phyloP scores from a whole-genome alignment of 1,140 invertebrate genomes.

The Pseudomyrmex concolor region DNA sequence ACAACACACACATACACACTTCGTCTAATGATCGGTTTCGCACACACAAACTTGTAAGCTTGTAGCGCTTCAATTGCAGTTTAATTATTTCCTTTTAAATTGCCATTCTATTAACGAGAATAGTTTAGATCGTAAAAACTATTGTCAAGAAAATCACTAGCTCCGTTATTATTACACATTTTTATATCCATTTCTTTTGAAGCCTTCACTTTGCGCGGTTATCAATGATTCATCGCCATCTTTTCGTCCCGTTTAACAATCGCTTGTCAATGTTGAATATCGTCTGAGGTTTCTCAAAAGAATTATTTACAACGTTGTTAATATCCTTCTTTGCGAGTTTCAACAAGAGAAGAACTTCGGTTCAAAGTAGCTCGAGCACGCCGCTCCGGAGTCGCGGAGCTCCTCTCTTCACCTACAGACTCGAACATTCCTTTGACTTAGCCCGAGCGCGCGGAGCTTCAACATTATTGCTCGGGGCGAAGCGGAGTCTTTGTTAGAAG shows the following conservation, averaged over 20 bases:
- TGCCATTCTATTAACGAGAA: not conserved
- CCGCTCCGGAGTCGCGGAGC: conserved; percentile 14
- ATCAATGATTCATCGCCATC: not conserved
- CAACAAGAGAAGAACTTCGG: conserved; percentile 35
- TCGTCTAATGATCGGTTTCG: not conserved
- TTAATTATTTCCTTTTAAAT: conserved; percentile 11
- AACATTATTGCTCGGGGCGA: conserved; percentile 55
- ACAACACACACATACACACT: not conserved
- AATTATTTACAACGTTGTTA: conserved; percentile 48
- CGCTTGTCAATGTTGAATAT: conserved; percentile 4
- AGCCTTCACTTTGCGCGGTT: not conserved
- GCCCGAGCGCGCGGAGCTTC: conserved; percentile 5
- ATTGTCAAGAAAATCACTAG: not conserved
- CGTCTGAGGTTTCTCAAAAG: conserved; percentile 21
- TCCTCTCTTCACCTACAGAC: conserved; percentile 36
- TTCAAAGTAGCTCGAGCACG: conserved; percentile 32
- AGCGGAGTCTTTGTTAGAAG: conserved; percentile 39
- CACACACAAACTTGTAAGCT: not conserved
- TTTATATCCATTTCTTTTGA: not conserved
- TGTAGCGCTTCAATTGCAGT: not conserved
- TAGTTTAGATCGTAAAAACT: not conserved
- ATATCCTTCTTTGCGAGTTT: conserved; percentile 35
- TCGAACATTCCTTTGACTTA: conserved; percentile 63
- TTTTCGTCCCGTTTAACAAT: conserved; percentile 24
- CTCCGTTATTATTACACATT: not conserved